Percentiles rank a stretch among this genome's conserved stretches.
Conservation (phyloP, 2,113 vertebrate genomes). For the Chaenogobius annularis region DNA sequence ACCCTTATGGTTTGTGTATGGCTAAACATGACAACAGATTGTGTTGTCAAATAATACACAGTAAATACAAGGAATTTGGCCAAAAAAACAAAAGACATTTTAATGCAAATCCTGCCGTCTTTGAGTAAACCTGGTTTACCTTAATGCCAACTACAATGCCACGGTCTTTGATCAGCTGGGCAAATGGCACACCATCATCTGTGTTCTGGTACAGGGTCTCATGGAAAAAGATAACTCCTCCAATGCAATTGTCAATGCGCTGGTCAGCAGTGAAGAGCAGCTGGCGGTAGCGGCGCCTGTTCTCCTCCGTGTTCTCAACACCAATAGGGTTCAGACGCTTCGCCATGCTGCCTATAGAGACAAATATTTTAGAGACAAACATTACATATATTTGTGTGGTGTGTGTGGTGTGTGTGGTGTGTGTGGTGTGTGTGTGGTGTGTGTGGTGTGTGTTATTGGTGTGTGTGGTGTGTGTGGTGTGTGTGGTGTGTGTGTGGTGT, state of each 20-base stretch:
- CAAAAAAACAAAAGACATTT: neutral
- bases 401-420: no score
- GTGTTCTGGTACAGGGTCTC: slow-evolving; percentile 96
- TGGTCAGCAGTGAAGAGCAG: slow-evolving; percentile 91
- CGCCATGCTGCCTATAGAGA: slow-evolving; percentile 90
- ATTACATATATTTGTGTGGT: neutral
- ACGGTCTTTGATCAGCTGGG: slow-evolving; percentile 89
- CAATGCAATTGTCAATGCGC: slow-evolving; percentile 90
- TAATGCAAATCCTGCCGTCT: neutral
- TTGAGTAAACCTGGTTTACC: slow-evolving; percentile 66
- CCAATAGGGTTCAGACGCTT: slow-evolving; percentile 95
- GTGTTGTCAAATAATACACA: slow-evolving; percentile 8
- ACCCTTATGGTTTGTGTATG: slow-evolving; percentile 22
- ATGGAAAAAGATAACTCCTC: slow-evolving; percentile 97
- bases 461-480: no score
- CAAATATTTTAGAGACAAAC: neutral
- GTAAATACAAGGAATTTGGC: neutral
- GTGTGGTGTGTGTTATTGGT: no score
- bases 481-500: no score
- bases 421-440: no score
- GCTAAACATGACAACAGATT: slow-evolving; percentile 20
- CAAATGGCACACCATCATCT: slow-evolving; percentile 85
- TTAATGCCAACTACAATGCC: slow-evolving; percentile 96
- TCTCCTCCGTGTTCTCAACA: slow-evolving; percentile 96
- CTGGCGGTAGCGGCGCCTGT: slow-evolving; percentile 93